Base-by-base conservation (phyloP, 2,888 invertebrate genomes). In the Nesidiocoris tenuis region DNA sequence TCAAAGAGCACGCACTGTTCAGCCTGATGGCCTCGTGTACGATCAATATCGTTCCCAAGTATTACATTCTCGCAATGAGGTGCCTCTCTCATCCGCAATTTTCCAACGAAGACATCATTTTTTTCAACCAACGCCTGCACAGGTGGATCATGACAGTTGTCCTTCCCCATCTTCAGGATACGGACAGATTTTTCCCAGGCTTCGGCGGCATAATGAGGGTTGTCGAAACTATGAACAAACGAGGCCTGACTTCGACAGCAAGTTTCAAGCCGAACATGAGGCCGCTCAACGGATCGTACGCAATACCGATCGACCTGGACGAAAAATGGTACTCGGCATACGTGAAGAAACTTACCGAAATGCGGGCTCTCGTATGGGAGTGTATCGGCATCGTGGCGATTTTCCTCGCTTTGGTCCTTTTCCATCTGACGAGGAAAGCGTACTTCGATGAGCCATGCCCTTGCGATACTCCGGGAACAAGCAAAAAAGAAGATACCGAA, bases 131-230 rank as follows among this genome's bases (percentile, higher is more conserved):
- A 23, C 23, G 63, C 25, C 63, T 72, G 0, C 63, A 72, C 21
- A 54, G 54, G n/a, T 66, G 66, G 68, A 74, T 77, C 1, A 64
- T 59, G 61, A 74, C 19, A 16, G 54, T 25, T 1, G 77, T 63
- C 12, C n/a, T 75, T 7, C 57, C 63, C n/a, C 65, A 61, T 25
- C 22, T 68, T 7, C 56, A 63, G 59, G 79, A 79, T 70, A 72
- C 67, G 18, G 77, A 77, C 19, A 79, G 80, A 79, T 80, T 72
- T 54, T 72, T 78, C 54, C 78, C 79, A 3, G 80, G 80, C 0
- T 80, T 79, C 54, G 80, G 80, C 19, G 78, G 80, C n/a, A 78
- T 80, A 7, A 79, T 80, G 79, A 75, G 79, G 24, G 79, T 80
- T 2, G 54, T 80, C 2, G 79, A 80, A 76, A 80, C 80, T 3